A percentile compares a stretch with the other conserved stretches of the same genome.
Evolutionary conservation across 2,797 vertebrate genomes (phyloP).

Genomic region (Enteromius fasciolatus): DNA sequence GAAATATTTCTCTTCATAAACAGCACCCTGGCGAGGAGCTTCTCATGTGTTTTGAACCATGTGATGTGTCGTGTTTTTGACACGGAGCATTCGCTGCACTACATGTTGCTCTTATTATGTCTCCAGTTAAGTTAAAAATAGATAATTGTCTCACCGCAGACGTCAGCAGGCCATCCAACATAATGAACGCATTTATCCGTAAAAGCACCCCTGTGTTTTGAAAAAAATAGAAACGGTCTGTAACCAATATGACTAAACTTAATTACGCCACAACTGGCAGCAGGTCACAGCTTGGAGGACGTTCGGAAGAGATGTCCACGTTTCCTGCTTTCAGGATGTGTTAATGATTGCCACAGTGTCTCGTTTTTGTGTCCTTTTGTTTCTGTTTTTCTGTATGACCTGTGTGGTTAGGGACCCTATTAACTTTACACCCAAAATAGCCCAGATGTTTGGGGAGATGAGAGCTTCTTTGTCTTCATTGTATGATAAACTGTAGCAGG

Average conservation of each 20-base stretch:
- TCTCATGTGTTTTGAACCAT: slow-evolving; percentile 63
- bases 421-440: slow-evolving; percentile 33
- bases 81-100: slow-evolving; percentile 61
- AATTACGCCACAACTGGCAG: slow-evolving; percentile 62
- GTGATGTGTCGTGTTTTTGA: slow-evolving; percentile 66
- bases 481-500: neutral
- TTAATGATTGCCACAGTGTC: slow-evolving; percentile 45
- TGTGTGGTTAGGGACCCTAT: slow-evolving; percentile 4
- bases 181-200: slow-evolving; percentile 71
- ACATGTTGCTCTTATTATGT: slow-evolving; percentile 61
- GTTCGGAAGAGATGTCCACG: slow-evolving; percentile 42
- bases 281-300: slow-evolving; percentile 54
- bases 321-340: slow-evolving; percentile 52
- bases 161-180: slow-evolving; percentile 64
- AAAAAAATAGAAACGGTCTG: slow-evolving; percentile 67
- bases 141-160: slow-evolving; percentile 64
- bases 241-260: slow-evolving; percentile 65
- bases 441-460: slow-evolving; percentile 16
- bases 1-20: slow-evolving; percentile 53
- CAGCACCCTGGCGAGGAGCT: slow-evolving; percentile 43
- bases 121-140: slow-evolving; percentile 70
- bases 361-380: slow-evolving; percentile 42
- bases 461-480: slow-evolving; percentile 11
- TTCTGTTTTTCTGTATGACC: slow-evolving; percentile 24
- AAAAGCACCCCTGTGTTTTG: slow-evolving; percentile 59